Evolutionary conservation across 2,888 invertebrate genomes (phyloP), one percentile per base, ranked within the genome.

Genomic region (Steromphala cineraria): DNA sequence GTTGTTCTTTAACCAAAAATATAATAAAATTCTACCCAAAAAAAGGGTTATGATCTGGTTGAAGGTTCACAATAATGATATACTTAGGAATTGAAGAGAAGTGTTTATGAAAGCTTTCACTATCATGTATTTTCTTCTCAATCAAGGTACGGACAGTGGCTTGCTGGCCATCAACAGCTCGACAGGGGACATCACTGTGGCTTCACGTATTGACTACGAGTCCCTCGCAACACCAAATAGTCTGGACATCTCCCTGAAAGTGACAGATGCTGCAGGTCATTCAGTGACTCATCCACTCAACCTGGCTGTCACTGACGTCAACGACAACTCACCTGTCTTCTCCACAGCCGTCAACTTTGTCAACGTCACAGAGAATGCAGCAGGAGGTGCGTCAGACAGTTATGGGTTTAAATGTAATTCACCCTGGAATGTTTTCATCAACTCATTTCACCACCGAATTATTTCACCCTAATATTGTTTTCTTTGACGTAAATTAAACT

Each of bases 211-310:
- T 17, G 76, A 76, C 76, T 24, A 21, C n/a, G 76, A 76, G 55
- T 53, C 31, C 15, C 28, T 24, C 36, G 15, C 24, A 15, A 31
- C 55, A 8, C 24, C 31, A 15, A 31, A 17, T 10, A 28, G 31
- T n/a, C 67, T 67, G 67, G 31, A 76, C n/a, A 31, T 76, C 36
- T 55, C 76, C 19, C 24, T 76, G 53, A 76, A 53, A 24, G 76
- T 76, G 24, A 53, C 24, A 24, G 76, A 76, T 40, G 53, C 53
- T 31, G 76, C 31, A 19, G 76, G 76, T 0, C 17, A 53, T 31
- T 17, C 28, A 0, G 76, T 24, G 53, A 36, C 53, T 15, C 55
- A 53, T 8, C 17, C 24, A 3, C 31, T 76, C 17, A 55, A n/a
- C 15, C 55, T 76, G 55, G 36, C 28, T 24, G 40, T 76, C 55